phyloP scores from a whole-genome alignment of 2,888 invertebrate genomes.

The Dryomyza anilis region DNA sequence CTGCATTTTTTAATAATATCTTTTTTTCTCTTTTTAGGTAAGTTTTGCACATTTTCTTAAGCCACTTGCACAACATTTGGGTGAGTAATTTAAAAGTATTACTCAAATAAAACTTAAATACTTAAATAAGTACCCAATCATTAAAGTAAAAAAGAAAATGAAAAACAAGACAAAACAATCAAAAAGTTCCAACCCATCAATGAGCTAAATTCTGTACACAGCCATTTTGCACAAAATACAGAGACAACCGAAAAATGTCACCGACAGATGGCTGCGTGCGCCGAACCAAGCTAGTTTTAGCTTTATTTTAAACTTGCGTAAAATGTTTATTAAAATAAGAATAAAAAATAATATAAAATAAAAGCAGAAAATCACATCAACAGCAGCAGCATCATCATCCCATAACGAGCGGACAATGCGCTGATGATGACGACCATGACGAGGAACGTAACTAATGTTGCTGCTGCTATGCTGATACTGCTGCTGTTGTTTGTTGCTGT shows the following conservation, averaged over 20 bases:
- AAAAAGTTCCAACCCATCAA: not conserved
- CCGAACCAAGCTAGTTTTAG: not conserved
- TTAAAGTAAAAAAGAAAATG: not conserved
- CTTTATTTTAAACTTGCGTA: not conserved
- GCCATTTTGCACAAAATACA: constrained; percentile 36
- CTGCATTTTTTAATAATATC: too few species aligned
- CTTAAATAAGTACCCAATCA: not conserved
- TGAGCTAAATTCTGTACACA: constrained; percentile 19
- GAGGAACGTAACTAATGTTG: not conserved
- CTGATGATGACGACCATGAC: constrained; percentile 15
- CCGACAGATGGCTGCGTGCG: too few species aligned
- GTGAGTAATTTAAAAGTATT: too few species aligned
- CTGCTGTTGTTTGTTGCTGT: too few species aligned
- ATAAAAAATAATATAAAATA: not conserved
- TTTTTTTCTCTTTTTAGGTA: too few species aligned
- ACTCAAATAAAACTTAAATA: too few species aligned
- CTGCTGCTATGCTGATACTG: too few species aligned
- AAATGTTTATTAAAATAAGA: constrained; percentile 13
- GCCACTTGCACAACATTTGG: too few species aligned
- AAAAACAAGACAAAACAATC: not conserved
- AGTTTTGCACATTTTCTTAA: too few species aligned
- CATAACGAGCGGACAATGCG: constrained; percentile 22
- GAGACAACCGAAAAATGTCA: constrained; percentile 49
- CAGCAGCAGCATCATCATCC: constrained; percentile 6
- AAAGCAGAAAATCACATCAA: constrained; percentile 10